A percentile compares a stretch with the other conserved stretches of the same genome.
These are phyloP conservation scores for Esperia sulphurella DNA, from an alignment of 2,888 invertebrate genomes.

Conservation along the genomic window DNA sequence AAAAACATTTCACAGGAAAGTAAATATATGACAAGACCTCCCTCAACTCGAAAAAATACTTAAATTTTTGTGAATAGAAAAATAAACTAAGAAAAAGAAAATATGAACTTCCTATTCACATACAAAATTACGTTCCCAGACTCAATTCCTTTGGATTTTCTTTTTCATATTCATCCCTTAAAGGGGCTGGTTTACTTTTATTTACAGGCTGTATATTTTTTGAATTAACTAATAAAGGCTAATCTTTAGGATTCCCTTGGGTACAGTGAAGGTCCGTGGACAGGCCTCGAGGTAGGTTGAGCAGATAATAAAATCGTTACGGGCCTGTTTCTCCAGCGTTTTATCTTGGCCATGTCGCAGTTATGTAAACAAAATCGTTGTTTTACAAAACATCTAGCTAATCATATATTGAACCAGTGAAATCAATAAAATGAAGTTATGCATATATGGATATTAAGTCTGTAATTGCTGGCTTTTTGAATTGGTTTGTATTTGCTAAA, in stretches of 20 bases:
- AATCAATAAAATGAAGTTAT: too few relatives aligned
- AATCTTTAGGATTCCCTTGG: conserved; percentile 1
- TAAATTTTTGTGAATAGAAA: not conserved
- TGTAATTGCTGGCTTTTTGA: too few relatives aligned
- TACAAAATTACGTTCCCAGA: not conserved
- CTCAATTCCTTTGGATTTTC: not conserved
- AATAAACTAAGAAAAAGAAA: not conserved
- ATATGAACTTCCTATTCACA: not conserved
- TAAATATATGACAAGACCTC: too few relatives aligned
- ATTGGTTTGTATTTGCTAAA: too few relatives aligned
- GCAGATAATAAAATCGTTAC: conserved; percentile 7
- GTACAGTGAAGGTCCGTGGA: not conserved
- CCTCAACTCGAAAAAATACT: too few relatives aligned
- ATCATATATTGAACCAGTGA: too few relatives aligned
- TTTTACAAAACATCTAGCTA: too few relatives aligned
- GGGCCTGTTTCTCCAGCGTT: conserved; percentile 5
- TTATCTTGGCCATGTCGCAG: conserved; percentile 2
- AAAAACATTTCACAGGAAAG: too few relatives aligned
- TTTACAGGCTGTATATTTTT: not conserved
- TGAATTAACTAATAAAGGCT: conserved; percentile 2
- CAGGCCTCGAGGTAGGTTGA: not conserved
- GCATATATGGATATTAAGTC: too few relatives aligned
- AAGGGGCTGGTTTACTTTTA: not conserved
- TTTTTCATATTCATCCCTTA: not conserved
- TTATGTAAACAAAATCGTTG: not conserved